Conservation (phyloP, 2,113 vertebrate species). For the Climacteris rufus region DNA sequence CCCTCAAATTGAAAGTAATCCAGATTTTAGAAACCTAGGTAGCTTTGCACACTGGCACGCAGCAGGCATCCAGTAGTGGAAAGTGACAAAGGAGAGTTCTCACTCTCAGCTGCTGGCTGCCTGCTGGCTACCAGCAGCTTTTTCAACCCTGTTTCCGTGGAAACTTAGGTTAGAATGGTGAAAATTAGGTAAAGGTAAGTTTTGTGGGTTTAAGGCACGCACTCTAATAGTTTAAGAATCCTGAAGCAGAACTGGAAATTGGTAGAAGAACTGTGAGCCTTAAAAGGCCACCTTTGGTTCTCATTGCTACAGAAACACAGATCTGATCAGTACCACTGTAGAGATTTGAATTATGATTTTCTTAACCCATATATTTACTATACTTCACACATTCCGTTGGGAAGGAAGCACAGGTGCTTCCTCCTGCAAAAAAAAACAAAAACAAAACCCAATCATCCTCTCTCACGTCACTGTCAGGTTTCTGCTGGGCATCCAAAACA, state of each 20-base stretch:
- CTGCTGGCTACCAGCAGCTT: slow-evolving; percentile 65
- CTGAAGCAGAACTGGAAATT: slow-evolving; percentile 53
- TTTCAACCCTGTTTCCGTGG: slow-evolving; percentile 72
- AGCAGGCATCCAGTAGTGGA: slow-evolving; percentile 67
- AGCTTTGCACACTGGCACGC: slow-evolving; percentile 67
- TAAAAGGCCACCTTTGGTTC: slow-evolving; percentile 58
- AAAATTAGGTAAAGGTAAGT: slow-evolving; percentile 75
- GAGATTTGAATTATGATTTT: slow-evolving; percentile 24
- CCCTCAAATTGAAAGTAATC: slow-evolving; percentile 51
- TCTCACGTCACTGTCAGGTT: neutral
- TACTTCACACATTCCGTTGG: neutral
- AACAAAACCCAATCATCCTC: neutral
- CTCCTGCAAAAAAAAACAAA: neutral
- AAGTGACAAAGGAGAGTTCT: slow-evolving; percentile 73
- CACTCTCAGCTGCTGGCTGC: slow-evolving; percentile 69
- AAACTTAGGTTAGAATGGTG: slow-evolving; percentile 70
- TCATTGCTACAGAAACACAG: slow-evolving; percentile 59
- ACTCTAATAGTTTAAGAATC: slow-evolving; percentile 64
- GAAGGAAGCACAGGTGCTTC: neutral
- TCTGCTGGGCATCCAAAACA: neutral
- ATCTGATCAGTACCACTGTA: slow-evolving; percentile 34
- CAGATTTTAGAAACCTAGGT: slow-evolving; percentile 61
- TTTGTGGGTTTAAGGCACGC: slow-evolving; percentile 62
- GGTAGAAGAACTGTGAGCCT: slow-evolving; percentile 45
- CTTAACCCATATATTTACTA: slow-evolving; percentile 27